Evolutionary conservation across 2,113 vertebrate species (phyloP), one percentile per base, ranked within the genome.

Genomic region (Myotis lucifugus): DNA sequence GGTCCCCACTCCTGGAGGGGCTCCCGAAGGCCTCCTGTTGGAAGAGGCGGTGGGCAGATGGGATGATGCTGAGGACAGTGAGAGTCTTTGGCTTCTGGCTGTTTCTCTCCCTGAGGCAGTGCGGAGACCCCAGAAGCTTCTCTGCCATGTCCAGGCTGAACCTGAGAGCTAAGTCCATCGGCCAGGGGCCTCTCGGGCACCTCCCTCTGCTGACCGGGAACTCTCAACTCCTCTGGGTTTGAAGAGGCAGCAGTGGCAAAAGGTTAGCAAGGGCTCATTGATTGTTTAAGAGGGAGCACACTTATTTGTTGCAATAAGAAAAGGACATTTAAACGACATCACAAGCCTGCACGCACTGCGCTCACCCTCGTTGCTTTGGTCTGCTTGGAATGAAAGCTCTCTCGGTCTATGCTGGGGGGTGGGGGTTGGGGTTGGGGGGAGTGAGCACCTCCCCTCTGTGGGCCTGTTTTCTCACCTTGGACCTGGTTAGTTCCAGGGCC

Each of bases 191-290:
- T 87, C 89, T 88, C 94, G 32, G 95, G 54, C 7, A 48, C 89
- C 88, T 74, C 64, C 29, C 69, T 92, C 85, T 64, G 77, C 14
- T 66, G 91, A 83, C 95, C 93, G 0, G 93, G 54, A 83, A 83
- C 89, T 85, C 93, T 92, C 23, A 54, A 61, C 96, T 97, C 50
- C 96, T 96, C 98, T 98, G 97, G 78, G 81, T 96, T 56, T 93
- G 92, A 81, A 97, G 96, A 93, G 0, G 95, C 76, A 97, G 85
- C 11, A 37, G 94, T 0, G 89, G 97, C 85, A 97, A 94, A 97
- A 56, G 85, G 91, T 97, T 94, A 98, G 96, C 92, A 97, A 89
- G 95, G 79, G 91, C 21, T 34, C 37, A 52, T 81, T 74, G 94
- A 96, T 23, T 79, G 67, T 69, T 88, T 79, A 76, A 85, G 89